Evolutionary conservation across 2,113 vertebrate species (phyloP), one percentile per base, ranked within the genome.

Genomic region (Atherinomorus stipes): DNA sequence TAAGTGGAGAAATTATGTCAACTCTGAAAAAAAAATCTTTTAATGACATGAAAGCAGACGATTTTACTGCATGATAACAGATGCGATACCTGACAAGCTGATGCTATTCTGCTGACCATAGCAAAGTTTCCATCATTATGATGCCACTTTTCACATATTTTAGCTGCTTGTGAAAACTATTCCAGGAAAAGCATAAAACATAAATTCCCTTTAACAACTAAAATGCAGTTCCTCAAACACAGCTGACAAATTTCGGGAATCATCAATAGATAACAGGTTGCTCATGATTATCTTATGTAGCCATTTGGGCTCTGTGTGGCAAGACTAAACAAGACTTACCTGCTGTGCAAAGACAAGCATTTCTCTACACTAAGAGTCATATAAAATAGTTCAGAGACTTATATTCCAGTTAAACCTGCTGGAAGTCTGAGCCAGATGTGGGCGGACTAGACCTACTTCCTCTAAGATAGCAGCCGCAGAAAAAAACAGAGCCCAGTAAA

Each of bases 381-480:
- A 80, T 81, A 78, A 88, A 87, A 74, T 23, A 84, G 50, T 88
- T 91, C 85, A 88, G 68, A 91, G 71, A 73, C 81, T 85, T 58
- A 4, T 59, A 44, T 72, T 91, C 82, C 75, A 70, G 87, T 90
- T 89, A 90, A 91, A 91, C 87, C 90, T 86, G 91, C 81, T 92
- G 90, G 89, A 89, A 59, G 87, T 76, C 73, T 9, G 22, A 77
- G 58, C 66, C 67, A 58, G 50, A 3, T 31, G 74, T 58, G 65
- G 83, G 80, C 45, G 37, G 66, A 72, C 37, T 19, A 3, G 64
- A 61, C 31, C 18, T 4, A 56, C 81, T 91, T 91, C 83, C 84
- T 85, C 68, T 68, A 18, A 77, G 74, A 77, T 66, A 75, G 40
- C 78, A 71, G 73, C 74, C 74, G 57, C 44, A 76, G 18, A 63